phyloP scores from a whole-genome alignment of 2,888 invertebrate species.

The Platycheirus albimanus region DNA sequence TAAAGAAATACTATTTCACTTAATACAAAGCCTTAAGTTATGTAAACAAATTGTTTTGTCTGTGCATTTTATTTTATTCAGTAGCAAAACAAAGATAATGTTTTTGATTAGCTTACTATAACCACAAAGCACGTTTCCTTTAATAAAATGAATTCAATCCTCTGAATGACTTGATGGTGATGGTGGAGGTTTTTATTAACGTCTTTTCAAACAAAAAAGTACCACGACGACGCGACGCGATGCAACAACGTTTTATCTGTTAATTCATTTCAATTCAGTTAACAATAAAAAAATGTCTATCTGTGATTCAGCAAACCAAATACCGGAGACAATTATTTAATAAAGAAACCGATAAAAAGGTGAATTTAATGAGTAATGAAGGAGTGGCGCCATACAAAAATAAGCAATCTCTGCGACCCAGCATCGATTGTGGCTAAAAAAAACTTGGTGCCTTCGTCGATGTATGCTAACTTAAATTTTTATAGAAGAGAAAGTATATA shows the following conservation, averaged over 20 bases:
- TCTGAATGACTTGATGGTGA: neutral
- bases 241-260: constrained; percentile 10
- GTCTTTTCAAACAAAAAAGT: constrained; percentile 19
- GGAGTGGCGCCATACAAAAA: constrained; percentile 1
- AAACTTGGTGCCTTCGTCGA: too few relatives aligned
- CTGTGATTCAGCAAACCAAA: constrained; percentile 37
- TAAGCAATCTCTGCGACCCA: neutral
- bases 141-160: neutral
- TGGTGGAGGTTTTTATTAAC: neutral
- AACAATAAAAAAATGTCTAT: constrained; percentile 6
- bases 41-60: neutral
- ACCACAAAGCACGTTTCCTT: constrained; percentile 21
- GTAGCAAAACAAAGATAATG: constrained; percentile 1
- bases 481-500: neutral
- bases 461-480: too few relatives aligned
- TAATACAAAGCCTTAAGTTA: neutral
- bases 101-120: constrained; percentile 32
- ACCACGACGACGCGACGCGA: constrained; percentile 1
- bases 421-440: neutral
- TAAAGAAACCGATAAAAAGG: constrained; percentile 8
- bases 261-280: constrained; percentile 4
- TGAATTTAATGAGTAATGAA: constrained; percentile 3
- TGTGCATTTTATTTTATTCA: neutral
- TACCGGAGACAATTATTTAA: constrained; percentile 34
- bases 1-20: neutral